Conservation (phyloP, 1,140 invertebrate genomes). For the Apolygus lucorum region DNA sequence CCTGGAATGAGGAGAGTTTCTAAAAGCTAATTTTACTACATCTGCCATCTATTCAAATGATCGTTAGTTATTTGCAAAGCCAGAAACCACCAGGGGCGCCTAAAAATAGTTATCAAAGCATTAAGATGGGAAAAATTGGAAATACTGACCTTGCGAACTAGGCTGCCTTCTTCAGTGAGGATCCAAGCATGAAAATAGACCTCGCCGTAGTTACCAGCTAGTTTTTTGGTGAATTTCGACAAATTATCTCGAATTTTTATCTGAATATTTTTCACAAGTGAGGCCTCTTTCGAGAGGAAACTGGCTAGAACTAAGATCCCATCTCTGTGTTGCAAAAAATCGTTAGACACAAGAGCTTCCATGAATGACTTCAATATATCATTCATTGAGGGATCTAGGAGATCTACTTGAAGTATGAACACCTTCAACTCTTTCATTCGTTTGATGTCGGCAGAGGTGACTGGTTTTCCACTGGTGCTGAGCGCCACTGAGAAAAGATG, state of each 20-base stretch:
- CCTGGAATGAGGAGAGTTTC: too few species aligned
- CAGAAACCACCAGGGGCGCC: too few species aligned
- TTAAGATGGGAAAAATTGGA: too few species aligned
- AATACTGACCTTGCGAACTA: too few species aligned
- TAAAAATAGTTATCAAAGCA: too few species aligned
- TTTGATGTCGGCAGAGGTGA: conserved; percentile 16
- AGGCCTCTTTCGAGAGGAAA: conserved; percentile 20
- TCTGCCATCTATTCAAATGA: too few species aligned
- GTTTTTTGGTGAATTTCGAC: conserved; percentile 13
- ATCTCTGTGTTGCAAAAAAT: conserved; percentile 22
- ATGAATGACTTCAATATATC: conserved; percentile 8
- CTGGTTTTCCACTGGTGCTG: background rate
- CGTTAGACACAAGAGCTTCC: conserved; percentile 1
- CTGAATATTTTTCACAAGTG: conserved; percentile 23
- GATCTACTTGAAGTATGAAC: conserved; percentile 11
- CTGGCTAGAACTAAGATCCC: conserved; percentile 21
- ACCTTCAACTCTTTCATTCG: conserved; percentile 13
- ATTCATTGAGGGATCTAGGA: conserved; percentile 1
- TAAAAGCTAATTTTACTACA: too few species aligned
- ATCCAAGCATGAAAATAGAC: conserved; percentile 26
- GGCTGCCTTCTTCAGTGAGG: background rate
- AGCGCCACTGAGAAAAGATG: background rate
- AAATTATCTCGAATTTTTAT: conserved; percentile 19
- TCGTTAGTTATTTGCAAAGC: too few species aligned
- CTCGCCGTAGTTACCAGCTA: conserved; percentile 28